Evolutionary conservation across 2,797 vertebrate genomes (phyloP).

Genomic region (Alexandromys oeconomus): DNA sequence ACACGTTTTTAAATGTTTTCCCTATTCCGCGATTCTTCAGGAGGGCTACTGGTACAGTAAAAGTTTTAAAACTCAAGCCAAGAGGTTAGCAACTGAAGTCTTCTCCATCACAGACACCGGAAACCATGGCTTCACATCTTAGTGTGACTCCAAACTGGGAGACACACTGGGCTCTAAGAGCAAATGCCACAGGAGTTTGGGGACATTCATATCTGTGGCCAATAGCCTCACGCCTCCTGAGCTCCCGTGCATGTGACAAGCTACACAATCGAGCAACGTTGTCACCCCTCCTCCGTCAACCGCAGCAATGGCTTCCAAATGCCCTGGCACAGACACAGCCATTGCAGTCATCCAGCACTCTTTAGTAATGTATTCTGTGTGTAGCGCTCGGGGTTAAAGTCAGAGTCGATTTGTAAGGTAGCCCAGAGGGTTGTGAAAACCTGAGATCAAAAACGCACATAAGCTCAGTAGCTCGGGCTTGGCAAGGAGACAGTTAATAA

Average conservation of each 20-base stretch:
- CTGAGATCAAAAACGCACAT: neutral
- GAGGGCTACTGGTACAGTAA: neutral
- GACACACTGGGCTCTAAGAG: neutral
- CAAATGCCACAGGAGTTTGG: neutral
- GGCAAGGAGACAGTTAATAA: neutral
- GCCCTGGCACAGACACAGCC: neutral
- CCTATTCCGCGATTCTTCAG: conserved; percentile 23
- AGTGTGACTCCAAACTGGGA: neutral
- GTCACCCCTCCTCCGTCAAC: neutral
- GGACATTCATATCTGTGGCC: neutral
- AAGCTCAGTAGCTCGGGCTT: neutral
- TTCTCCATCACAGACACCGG: neutral
- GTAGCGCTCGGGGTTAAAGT: neutral
- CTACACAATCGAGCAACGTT: neutral
- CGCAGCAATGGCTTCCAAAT: neutral
- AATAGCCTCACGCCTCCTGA: neutral
- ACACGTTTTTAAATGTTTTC: conserved; percentile 61
- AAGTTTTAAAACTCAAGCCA: conserved; percentile 39
- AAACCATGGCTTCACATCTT: conserved; percentile 23
- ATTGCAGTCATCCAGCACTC: neutral
- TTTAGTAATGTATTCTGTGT: neutral
- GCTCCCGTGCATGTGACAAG: neutral
- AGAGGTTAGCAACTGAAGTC: conserved; percentile 63
- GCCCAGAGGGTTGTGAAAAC: conserved; percentile 17
- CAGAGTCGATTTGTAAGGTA: neutral